phyloP scores from a whole-genome alignment of 2,113 vertebrate genomes.

The Corynorhinus townsendii region DNA sequence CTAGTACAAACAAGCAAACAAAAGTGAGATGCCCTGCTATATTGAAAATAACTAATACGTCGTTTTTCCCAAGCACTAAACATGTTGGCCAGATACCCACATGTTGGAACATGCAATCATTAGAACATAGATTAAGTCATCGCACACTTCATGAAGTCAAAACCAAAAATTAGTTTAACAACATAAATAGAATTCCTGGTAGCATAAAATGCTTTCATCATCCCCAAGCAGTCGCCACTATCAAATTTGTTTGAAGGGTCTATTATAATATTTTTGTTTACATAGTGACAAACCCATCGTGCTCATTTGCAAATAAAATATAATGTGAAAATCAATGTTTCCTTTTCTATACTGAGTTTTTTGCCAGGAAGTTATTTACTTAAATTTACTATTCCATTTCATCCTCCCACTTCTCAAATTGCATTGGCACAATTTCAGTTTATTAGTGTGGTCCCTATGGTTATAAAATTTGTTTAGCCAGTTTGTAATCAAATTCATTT shows the following conservation, averaged over 20 bases:
- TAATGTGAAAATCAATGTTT: conserved; percentile 32
- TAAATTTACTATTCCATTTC: conserved; percentile 61
- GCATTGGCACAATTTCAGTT: conserved; percentile 48
- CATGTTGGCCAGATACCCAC: conserved; percentile 31
- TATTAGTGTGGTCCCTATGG: neutral
- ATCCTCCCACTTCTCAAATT: conserved; percentile 64
- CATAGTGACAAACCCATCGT: neutral
- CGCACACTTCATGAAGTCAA: neutral
- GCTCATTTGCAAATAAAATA: conserved; percentile 59
- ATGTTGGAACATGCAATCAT: conserved; percentile 4
- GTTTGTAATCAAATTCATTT: conserved; percentile 50
- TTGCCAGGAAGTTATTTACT: conserved; percentile 54
- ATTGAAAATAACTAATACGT: conserved; percentile 32
- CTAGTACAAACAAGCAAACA: conserved; percentile 20
- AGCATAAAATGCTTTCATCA: conserved; percentile 5
- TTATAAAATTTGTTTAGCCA: conserved; percentile 50
- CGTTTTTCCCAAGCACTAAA: conserved; percentile 21
- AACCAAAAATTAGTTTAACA: conserved; percentile 3
- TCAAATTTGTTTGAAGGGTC: conserved; percentile 34
- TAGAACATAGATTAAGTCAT: neutral
- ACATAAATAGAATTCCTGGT: neutral
- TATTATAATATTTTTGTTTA: conserved; percentile 37
- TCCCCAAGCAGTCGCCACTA: neutral
- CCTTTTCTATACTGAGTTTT: neutral
- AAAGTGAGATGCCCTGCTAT: neutral